A percentile compares a stretch with the other conserved stretches of the same genome.
phyloP scores from a whole-genome alignment of 2,888 invertebrate genomes.

The Quadroppia sp. region DNA sequence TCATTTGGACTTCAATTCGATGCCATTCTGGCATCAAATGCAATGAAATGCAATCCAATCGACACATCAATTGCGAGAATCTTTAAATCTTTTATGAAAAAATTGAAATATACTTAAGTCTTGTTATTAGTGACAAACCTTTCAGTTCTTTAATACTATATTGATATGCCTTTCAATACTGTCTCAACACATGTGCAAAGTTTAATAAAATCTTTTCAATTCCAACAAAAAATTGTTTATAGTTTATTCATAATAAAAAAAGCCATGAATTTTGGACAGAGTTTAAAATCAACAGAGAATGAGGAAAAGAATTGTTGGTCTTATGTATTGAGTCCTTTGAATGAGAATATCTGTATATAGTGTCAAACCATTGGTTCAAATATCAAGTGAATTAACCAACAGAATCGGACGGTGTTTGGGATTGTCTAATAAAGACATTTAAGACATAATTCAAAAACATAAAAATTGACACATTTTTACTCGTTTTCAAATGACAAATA shows the following conservation, averaged over 20 bases:
- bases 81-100: constrained; percentile 35
- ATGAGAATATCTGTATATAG: not conserved
- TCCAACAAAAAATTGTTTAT: not conserved
- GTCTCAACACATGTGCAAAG: not conserved
- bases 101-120: constrained; percentile 39
- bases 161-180: not conserved
- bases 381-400: no score
- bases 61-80: constrained; percentile 25
- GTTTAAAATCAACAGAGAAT: not conserved
- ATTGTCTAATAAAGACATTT: not conserved
- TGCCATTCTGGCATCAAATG: constrained; percentile 22
- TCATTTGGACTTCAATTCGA: constrained; percentile 36
- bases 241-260: not conserved
- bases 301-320: not conserved
- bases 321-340: not conserved
- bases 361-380: not conserved
- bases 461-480: constrained; percentile 10
- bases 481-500: constrained; percentile 27
- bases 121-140: constrained; percentile 23
- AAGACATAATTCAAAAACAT: not conserved
- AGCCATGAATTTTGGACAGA: not conserved
- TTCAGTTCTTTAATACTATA: not conserved
- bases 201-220: constrained; percentile 9
- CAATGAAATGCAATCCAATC: constrained; percentile 23
- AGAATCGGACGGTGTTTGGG: no score